These are phyloP conservation scores for Eucidaris tribuloides DNA, from an alignment of 35 echinoderm and acorn worm genomes.

Conservation along the genomic window DNA sequence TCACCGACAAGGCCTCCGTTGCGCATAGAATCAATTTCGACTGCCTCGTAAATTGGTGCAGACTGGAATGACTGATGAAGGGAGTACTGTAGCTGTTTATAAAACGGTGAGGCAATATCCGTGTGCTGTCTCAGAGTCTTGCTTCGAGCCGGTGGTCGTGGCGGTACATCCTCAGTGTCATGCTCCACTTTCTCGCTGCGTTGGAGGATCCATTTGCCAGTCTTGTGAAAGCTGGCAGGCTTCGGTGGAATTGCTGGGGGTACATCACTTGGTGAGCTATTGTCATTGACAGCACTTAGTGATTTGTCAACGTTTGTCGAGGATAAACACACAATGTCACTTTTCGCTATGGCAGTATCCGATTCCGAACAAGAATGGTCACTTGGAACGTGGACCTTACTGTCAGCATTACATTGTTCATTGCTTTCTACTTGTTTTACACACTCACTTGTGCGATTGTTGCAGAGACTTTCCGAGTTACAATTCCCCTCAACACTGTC, in stretches of 20 bases:
- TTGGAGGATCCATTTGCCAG: neutral
- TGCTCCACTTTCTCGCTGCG: neutral
- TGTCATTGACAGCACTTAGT: neutral
- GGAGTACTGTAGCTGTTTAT: neutral
- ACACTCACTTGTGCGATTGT: too few species aligned
- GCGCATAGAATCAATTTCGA: neutral
- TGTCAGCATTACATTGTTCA: constrained; percentile 4
- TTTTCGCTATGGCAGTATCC: neutral
- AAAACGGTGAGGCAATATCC: constrained; percentile 2
- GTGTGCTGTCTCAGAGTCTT: constrained; percentile 23
- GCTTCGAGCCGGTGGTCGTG: constrained; percentile 75
- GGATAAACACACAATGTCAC: neutral
- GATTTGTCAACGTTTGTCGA: neutral
- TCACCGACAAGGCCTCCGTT: constrained; percentile 55
- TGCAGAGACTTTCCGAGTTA: too few species aligned
- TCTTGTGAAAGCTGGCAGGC: constrained; percentile 27
- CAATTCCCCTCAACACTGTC: too few species aligned
- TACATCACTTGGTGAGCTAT: neutral
- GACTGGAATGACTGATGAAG: neutral
- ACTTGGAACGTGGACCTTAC: neutral
- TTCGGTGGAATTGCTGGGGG: constrained; percentile 72
- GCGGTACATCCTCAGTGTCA: constrained; percentile 41
- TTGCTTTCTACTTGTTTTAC: neutral
- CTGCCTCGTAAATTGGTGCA: constrained; percentile 48
- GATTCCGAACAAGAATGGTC: neutral